phyloP scores from a whole-genome alignment of 2,113 vertebrate genomes.

The human (Homo sapiens) region GRCh38 chr5:68740501-68741000 shows the following conservation, averaged over 20 bases:
- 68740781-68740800: slow-evolving; percentile 52
- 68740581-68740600: not conserved
- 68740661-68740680: slow-evolving; percentile 2
- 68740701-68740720: slow-evolving; percentile 1
- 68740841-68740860: not conserved
- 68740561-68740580: not conserved
- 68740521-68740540: not conserved
- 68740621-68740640: not conserved
- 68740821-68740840: not conserved
- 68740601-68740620: not conserved
- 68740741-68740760: not conserved
- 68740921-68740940: not conserved
- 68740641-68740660: not conserved
- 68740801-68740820: not conserved
- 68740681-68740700: slow-evolving; percentile 32
- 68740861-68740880: not conserved
- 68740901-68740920: not conserved
- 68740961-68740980: not conserved
- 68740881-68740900: not conserved
- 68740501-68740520: not conserved
- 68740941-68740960: not conserved
- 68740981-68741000: slow-evolving; percentile 14
- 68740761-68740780: slow-evolving; percentile 43
- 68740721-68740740: slow-evolving; percentile 45
- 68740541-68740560: not conserved